Base-by-base conservation (phyloP, 2,888 invertebrate species). In the Tipula vernalis region DNA sequence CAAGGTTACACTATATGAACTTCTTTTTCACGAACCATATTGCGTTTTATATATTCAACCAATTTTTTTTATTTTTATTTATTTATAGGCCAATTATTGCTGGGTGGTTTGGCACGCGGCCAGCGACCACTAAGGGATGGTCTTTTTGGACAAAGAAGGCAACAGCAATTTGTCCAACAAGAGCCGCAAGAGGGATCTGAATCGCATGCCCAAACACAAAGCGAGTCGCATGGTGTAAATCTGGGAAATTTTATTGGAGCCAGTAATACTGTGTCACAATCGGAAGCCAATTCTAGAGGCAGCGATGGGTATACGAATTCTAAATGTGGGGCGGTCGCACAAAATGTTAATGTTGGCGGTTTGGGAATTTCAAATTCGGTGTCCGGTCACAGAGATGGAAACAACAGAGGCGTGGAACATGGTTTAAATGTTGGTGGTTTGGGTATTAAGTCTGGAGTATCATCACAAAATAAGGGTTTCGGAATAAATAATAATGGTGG, bases 391-490 rank as follows among this genome's bases (percentile, higher is more conserved):
- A 42, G 71, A 10, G 18, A 86, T 41, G 86, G 87, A 1, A 89
- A 88, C 10, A 15, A 86, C 0, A 86, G 87, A 5, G 89, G 88
- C 3, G 88, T 91, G 10, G 87, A 89, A 0, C 88, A 91, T 88
- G 90, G 90, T 83, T 88, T 91, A 42, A 89, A 91, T 85, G 86
- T 91, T 13, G 91, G 91, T 2, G 88, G 90, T 0, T 3, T 90
- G 0, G 91, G 89, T 0, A 71, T 91, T 5, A 91, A 90, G 0
- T 89, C 90, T 2, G 90, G 91, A 0, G 86, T 91, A 0, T 90
- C 90, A n/a, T 89, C 88, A 2, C 88, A 90, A 47, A 91, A 91
- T 87, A 51, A 90, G 0, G 88, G 87, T 5, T 39, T 86, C 28
- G 84, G 84, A 0, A 12, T 86, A 28, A 84, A 84, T 86, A 42